Evolutionary conservation across 2,797 vertebrate species (phyloP), one percentile per base, ranked within the genome.

Genomic region (Myoxocephalus aenaeus): DNA sequence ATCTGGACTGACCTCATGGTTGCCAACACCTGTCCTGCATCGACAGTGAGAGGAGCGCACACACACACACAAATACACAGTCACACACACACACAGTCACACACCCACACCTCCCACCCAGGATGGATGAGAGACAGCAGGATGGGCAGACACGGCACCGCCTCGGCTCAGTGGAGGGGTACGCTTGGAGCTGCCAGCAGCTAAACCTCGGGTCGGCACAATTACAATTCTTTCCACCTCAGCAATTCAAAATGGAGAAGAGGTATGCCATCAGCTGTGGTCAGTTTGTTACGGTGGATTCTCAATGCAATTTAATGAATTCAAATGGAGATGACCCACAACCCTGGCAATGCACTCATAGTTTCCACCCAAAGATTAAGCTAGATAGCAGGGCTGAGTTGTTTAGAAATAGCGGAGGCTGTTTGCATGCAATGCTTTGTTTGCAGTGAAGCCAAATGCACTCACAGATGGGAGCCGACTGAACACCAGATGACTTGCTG

Each of bases 401-500:
- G 85, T 84, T 89, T 82, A 70, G 84, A 89, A 62, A 79, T 51
- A 84, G 81, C 36, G 22, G 56, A 25, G 75, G 72, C 74, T 13
- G n/a, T 53, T 83, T 12, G 77, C 83, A 87, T 82, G 83, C 87
- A 72, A 53, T 75, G 84, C 79, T 87, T 89, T 88, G 86, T 89
- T 91, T 91, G 87, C 86, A 85, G 74, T 6, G 20, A 73, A 75
- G 90, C 89, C 87, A 89, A 89, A 88, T 74, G 70, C 77, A 34
- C 65, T 82, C 81, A 77, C 89, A 90, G 87, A 93, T 86, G 85
- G 84, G 79, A 82, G 85, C 85, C 7, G 74, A 91, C 79, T 89
- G 87, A 85, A 88, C 88, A 87, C 85, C 92, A 92, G 89, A 92
- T 92, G 90, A 92, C 90, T 85, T 65, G 85, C 77, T 80, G 64